These are phyloP conservation scores for Brachyhypopomus occidentalis DNA, from an alignment of 2,113 vertebrate species.

Conservation along the genomic window DNA sequence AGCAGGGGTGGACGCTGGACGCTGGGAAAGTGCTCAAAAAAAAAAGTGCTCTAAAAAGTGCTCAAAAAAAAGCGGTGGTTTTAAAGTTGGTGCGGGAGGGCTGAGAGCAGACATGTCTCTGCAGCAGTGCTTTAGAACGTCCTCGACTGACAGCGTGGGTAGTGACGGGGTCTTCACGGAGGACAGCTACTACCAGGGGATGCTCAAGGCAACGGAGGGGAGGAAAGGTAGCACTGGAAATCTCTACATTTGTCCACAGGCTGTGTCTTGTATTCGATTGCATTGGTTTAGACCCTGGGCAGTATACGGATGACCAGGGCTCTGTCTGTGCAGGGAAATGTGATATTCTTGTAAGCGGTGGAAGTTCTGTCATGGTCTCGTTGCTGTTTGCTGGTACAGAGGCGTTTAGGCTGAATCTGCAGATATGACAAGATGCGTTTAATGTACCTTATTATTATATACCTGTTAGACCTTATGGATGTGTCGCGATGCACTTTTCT, in stretches of 20 bases:
- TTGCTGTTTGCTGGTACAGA: not conserved
- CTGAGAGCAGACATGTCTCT: conserved; percentile 40
- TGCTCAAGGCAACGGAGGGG: conserved; percentile 63
- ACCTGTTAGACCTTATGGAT: not conserved
- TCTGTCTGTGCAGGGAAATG: too few species aligned
- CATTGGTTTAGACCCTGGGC: not conserved
- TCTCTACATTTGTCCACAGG: not conserved
- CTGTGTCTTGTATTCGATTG: not conserved
- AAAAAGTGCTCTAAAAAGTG: too few species aligned
- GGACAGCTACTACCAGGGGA: conserved; percentile 63
- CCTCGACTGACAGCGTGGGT: conserved; percentile 67
- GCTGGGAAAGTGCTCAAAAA: conserved; percentile 6
- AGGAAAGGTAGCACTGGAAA: conserved; percentile 71
- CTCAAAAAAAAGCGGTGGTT: conserved; percentile 11
- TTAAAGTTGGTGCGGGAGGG: conserved; percentile 10
- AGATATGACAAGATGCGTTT: not conserved
- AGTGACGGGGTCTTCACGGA: conserved; percentile 72
- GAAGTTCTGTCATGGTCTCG: too few species aligned
- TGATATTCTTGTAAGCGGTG: too few species aligned
- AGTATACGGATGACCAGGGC: too few species aligned
- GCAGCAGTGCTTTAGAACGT: conserved; percentile 55
- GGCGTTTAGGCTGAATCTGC: not conserved
- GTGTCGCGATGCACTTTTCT: too few species aligned
- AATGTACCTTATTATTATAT: not conserved
- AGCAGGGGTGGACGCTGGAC: not conserved